Evolutionary conservation across 2,113 vertebrate species (phyloP), one percentile per base, ranked within the genome.

Genomic region (Synchiropus splendidus): DNA sequence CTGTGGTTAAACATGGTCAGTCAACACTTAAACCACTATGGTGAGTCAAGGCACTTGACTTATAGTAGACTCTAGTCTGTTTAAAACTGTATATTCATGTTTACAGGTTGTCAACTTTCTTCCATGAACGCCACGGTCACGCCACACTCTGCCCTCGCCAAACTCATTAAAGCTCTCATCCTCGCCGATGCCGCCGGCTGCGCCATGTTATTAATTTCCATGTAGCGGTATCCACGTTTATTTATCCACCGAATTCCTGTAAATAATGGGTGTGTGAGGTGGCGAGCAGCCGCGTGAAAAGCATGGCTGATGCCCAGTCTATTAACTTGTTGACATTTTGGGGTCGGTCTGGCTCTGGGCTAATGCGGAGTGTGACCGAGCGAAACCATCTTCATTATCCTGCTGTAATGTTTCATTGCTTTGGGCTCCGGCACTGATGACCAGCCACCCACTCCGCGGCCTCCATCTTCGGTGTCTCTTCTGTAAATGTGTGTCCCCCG

Each of bases 301-400:
- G 71, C 76, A 67, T 64, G 74, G 64, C 69, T 72, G 80, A 82
- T 79, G 77, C 63, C 72, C 75, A 81, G 72, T 79, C 83, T 86
- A 86, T 87, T 86, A 86, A 82, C 78, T 83, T 86, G 86, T 83
- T 85, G 86, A 85, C 84, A 86, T 83, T 84, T 84, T 84, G 82
- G 78, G 83, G 86, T 86, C 78, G 74, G 74, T 54, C 72, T 83
- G 83, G 84, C 80, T 78, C 77, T 59, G 77, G 82, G 80, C 81
- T 85, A 82, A 82, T 84, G 77, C 74, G 70, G 72, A 80, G 79
- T 79, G 83, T 86, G 84, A 87, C 84, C 74, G 79, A 87, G 82
- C 84, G 84, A 80, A 87, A 87, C 86, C 82, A 77, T 82, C 80
- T 85, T 85, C 82, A 87, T 87, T 86, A 86, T 85, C 70, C 71